Conservation (phyloP, 2,797 vertebrate genomes). For the Falco berigora region DNA sequence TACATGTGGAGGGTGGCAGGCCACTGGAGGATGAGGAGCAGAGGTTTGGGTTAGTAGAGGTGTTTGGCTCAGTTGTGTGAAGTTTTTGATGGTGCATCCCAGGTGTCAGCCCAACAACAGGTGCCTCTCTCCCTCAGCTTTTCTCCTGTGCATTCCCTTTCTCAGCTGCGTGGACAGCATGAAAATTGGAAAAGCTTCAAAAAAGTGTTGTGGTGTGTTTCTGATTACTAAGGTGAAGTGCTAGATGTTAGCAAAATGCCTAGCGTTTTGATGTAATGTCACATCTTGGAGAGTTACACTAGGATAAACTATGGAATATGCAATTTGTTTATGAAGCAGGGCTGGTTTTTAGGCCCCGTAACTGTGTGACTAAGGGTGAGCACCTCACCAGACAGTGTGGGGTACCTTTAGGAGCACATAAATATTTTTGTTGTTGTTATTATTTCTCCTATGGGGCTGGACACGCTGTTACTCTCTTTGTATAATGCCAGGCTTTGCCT, state of each 20-base stretch:
- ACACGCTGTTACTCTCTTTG: neutral
- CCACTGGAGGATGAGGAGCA: neutral
- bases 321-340: rapidly evolving
- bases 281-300: neutral
- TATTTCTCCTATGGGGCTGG: neutral
- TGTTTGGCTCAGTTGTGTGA: neutral
- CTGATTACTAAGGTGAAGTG: neutral
- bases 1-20: neutral
- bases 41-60: neutral
- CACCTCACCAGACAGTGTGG: neutral
- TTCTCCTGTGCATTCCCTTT: neutral
- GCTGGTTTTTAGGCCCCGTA: neutral
- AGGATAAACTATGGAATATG: neutral
- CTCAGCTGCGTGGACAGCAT: neutral
- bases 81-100: neutral
- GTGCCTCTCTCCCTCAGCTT: neutral
- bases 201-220: neutral
- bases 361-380: neutral
- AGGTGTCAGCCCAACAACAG: neutral
- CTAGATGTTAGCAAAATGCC: neutral
- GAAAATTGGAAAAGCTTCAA: neutral
- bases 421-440: neutral
- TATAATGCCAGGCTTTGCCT: neutral
- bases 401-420: neutral
- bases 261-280: neutral